These are phyloP conservation scores for Artibeus jamaicensis DNA, from an alignment of 2,797 vertebrate genomes.

Conservation along the genomic window DNA sequence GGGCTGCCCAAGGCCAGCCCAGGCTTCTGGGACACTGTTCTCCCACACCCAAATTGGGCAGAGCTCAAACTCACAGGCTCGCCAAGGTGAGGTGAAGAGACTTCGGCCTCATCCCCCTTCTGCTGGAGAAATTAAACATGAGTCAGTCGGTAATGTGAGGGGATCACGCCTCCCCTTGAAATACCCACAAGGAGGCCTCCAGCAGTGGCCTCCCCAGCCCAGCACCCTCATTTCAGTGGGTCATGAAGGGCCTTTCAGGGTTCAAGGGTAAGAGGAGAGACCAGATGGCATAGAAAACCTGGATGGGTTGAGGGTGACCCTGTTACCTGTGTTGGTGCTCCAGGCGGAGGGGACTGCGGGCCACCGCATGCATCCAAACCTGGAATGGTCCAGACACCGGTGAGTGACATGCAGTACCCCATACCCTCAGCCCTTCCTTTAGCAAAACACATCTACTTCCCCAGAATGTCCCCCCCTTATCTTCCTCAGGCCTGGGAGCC, in stretches of 20 bases:
- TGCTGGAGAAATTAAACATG: constrained; percentile 49
- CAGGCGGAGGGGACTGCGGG: constrained; percentile 20
- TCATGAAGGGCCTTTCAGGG: background rate
- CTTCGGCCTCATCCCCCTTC: constrained; percentile 58
- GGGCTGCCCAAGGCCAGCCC: background rate
- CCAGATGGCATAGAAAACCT: background rate
- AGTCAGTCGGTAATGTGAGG: background rate
- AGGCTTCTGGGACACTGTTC: background rate
- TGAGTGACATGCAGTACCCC: background rate
- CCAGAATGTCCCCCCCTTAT: background rate
- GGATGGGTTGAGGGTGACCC: background rate
- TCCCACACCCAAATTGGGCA: background rate
- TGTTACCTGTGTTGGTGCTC: constrained; percentile 63
- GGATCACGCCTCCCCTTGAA: background rate
- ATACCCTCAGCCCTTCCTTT: background rate
- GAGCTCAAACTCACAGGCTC: constrained; percentile 70
- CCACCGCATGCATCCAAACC: constrained; percentile 52
- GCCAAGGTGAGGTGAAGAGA: constrained; percentile 45
- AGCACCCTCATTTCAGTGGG: background rate
- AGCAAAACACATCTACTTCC: background rate
- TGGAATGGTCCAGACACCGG: constrained; percentile 32
- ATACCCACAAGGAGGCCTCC: background rate
- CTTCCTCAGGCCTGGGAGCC: background rate
- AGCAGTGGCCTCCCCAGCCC: background rate
- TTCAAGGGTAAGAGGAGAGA: background rate